Evolutionary conservation across 2,797 vertebrate genomes (phyloP), one percentile per base, ranked within the genome.

Genomic region (Bovichtus diacanthus): DNA sequence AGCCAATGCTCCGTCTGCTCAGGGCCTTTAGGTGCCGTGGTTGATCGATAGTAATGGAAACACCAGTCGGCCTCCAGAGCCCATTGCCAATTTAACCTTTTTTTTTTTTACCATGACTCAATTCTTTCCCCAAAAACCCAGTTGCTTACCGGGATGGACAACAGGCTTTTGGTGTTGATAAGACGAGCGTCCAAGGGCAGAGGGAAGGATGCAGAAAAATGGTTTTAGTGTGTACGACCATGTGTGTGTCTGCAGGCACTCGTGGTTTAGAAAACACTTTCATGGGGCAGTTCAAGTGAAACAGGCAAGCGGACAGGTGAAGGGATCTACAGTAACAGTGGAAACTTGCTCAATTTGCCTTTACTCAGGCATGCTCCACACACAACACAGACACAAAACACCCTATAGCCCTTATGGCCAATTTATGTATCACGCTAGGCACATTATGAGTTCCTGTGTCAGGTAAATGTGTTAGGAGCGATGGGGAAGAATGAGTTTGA

Each of bases 11-110:
- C 34, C 43, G 13, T 82, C 75, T 67, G 70, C 70, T 82, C 76
- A 66, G 73, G 76, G 78, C 88, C 88, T 92, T 85, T 39, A 83
- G 90, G 90, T 81, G 66, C 66, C 5, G 65, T 89, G 82, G 78
- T 83, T 83, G 83, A 91, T 92, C 78, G 51, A 87, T 88, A 80
- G 80, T 87, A 85, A 89, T 89, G 78, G 83, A 89, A 91, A 89
- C 19, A 15, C 50, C 83, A 84, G 79, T 71, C 75, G 81, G 75
- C 83, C 83, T 84, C 76, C 46, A 62, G 77, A 88, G 74, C 63
- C 81, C 62, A 62, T 80, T 88, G 88, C 79, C 84, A 82, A 90
- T 92, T 90, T 85, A 80, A 90, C 86, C 76, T 79, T 46, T 46
- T 41, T 61, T 61, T 60, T 34, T 84, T 88, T 60, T 50, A 90